Base-by-base conservation (phyloP, 2,797 vertebrate species). In the Chrysocyon brachyurus region DNA sequence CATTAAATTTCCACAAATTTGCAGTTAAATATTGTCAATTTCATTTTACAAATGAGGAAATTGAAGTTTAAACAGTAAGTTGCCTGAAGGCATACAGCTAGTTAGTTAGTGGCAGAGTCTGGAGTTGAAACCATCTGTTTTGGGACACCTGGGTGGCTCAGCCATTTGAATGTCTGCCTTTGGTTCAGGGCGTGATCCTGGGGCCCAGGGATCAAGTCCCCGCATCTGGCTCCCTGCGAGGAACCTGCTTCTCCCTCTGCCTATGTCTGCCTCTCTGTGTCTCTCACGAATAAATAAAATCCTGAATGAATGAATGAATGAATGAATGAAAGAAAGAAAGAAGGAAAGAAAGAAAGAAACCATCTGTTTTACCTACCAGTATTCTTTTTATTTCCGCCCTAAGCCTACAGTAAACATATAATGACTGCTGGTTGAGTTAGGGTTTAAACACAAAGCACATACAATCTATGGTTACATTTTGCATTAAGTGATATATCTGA, bases 21-120 rank as follows among this genome's bases (percentile, higher is more conserved):
- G 90, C 12, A 57, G 24, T 59, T 73, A 87, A 78, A 94, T 94
- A 81, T 40, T 83, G 40, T 82, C 5, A 7, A 52, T 86, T 21
- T 15, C 21, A 87, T 56, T 90, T 93, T 87, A 90, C 28, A 95
- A 91, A 86, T 72, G n/a, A 85, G 21, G 17, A 90, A 95, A 86
- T 22, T 75, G 70, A 90, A 33, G 52, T 91, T 96, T 95, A 92
- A 91, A 95, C 57, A 70, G 36, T 91, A 31, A 83, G 36, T 16
- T 97, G 68, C 28, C 19, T 89, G 73, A 87, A 10, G 49, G 22
- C 26, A 54, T 10, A 64, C 7, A 95, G 54, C 54, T 88, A 94
- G 54, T 46, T 88, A 87, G 21, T 72, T 73, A 81, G n/a, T 36
- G 24, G 22, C 24, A 90, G 61, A 94, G 94, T 19, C 11, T 57